phyloP scores from a whole-genome alignment of 2,888 invertebrate genomes.

The Lepidochrysops patricia region DNA sequence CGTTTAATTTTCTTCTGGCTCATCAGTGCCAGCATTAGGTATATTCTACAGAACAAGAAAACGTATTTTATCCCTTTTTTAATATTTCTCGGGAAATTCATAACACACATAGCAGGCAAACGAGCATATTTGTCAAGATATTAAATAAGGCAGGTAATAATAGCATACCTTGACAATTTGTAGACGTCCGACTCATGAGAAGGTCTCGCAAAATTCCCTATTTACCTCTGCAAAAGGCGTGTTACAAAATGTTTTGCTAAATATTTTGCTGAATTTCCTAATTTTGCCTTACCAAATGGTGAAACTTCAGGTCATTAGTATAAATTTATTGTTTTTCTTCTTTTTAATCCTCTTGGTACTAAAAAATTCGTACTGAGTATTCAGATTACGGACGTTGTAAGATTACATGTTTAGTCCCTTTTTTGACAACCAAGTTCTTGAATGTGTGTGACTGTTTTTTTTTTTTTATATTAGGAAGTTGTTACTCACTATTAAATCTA shows the following conservation, averaged over 20 bases:
- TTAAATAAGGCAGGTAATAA: conserved; percentile 56
- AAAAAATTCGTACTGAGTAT: too few relatives aligned
- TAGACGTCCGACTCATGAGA: conserved; percentile 33
- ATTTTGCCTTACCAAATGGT: too few relatives aligned
- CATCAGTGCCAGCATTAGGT: not conserved
- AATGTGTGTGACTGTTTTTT: too few relatives aligned
- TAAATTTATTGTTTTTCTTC: too few relatives aligned
- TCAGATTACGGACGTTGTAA: too few relatives aligned
- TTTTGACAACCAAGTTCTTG: too few relatives aligned
- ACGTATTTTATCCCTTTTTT: not conserved
- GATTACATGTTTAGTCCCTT: too few relatives aligned
- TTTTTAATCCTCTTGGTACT: too few relatives aligned
- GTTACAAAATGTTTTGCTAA: not conserved
- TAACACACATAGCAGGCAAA: conserved; percentile 26
- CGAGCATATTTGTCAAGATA: conserved; percentile 51
- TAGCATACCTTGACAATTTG: conserved; percentile 50
- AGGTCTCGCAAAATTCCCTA: conserved; percentile 23
- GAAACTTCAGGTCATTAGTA: too few relatives aligned
- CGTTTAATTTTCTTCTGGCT: not conserved
- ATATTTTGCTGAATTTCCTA: conserved; percentile 28
- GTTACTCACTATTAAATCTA: too few relatives aligned
- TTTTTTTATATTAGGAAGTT: too few relatives aligned
- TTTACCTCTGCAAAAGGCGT: conserved; percentile 18
- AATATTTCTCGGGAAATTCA: conserved; percentile 4
- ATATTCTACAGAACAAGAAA: not conserved